Evolutionary conservation across 2,113 vertebrate species (phyloP), one percentile per base, ranked within the genome.

Genomic region (Paedocypris sp.): DNA sequence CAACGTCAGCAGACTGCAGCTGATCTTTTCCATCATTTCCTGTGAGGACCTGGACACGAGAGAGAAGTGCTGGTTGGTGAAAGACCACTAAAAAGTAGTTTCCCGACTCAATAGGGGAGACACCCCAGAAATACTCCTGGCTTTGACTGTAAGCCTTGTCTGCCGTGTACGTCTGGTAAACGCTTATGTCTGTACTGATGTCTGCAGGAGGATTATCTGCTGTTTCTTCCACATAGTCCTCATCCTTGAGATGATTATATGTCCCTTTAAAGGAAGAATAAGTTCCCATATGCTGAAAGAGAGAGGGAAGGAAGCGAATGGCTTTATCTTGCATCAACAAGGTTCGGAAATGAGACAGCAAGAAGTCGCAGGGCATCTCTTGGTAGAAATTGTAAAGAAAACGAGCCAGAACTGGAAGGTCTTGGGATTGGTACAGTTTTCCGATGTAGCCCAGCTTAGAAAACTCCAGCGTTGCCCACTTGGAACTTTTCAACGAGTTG

Each of bases 371-470:
- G 0, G 90, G 89, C 82, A 86, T 88, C 66, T 92, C 88, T 71
- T 85, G 86, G 66, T 87, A 91, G 77, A 94, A 94, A 16, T 94
- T 82, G 42, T 88, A 81, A 12, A 94, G 83, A 63, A 95, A 91
- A 2, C 73, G 73, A 1, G 83, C 77, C 59, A 94, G 73, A 11
- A 67, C 83, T 25, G 84, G 78, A 12, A 94, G 80, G 36, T 94
- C 80, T 0, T 47, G 67, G 0, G 84, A 85, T 39, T 25, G 85
- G 67, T 94, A 89, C 7, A 94, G 89, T 57, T 93, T 91, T 0
- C 92, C 91, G 0, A 93, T 91, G 67, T 87, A 87, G 9, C 88
- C 88, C 20, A 94, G 83, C 43, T 73, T 74, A 18, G 92, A 96
- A 66, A 97, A 94, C 35, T 96, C 91, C 2, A 94, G 66, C 1